Evolutionary conservation across 2,888 invertebrate species (phyloP).

Genomic region (Trachelus troglodyta): DNA sequence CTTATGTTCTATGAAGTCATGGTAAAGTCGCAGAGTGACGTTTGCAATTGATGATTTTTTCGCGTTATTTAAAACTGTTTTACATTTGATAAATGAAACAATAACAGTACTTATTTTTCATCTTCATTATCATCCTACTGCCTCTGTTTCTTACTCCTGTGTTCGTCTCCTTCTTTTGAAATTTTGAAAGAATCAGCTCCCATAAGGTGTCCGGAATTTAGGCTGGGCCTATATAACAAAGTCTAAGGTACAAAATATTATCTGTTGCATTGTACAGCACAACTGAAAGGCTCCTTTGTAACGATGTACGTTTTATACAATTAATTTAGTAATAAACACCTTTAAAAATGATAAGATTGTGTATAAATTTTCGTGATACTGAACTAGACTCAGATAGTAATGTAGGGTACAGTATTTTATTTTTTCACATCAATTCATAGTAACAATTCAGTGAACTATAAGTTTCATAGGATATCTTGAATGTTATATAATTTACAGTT

Average conservation of each 20-base stretch:
- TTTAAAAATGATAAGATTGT: conserved; percentile 40
- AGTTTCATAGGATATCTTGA: neutral
- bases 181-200: conserved; percentile 21
- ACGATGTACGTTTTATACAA: conserved; percentile 62
- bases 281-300: conserved; percentile 54
- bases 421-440: neutral
- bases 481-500: conserved; percentile 7
- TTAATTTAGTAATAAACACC: conserved; percentile 62
- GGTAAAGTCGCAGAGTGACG: neutral
- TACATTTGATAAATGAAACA: neutral
- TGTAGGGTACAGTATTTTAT: neutral
- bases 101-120: conserved; percentile 4
- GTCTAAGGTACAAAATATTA: conserved; percentile 52
- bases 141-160: neutral
- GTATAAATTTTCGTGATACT: neutral
- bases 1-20: neutral
- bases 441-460: conserved; percentile 5
- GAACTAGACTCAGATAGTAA: neutral
- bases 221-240: conserved; percentile 56
- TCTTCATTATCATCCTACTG: neutral
- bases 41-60: neutral
- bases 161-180: neutral
- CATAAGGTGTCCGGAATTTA: conserved; percentile 33
- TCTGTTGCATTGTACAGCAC: conserved; percentile 54
- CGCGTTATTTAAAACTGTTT: neutral